Conservation (phyloP, 2,113 vertebrate genomes). For the Trematocara stigmaticum region DNA sequence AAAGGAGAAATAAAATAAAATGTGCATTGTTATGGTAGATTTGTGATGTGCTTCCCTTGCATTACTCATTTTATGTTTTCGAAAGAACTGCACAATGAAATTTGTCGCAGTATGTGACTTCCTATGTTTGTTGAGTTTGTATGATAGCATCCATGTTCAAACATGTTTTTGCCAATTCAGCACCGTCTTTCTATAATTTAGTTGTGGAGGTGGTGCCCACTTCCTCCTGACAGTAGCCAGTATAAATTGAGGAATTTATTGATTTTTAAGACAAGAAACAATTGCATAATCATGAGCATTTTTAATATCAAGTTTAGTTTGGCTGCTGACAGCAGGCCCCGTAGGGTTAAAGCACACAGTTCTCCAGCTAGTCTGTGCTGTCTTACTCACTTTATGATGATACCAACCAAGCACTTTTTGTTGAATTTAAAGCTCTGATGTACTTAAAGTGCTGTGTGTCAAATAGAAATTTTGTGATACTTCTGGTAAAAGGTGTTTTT, state of each 20-base stretch:
- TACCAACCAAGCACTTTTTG: background rate
- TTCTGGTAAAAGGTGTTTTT: background rate
- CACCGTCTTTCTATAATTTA: background rate
- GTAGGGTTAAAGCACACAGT: background rate
- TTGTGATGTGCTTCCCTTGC: background rate
- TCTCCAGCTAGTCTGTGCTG: background rate
- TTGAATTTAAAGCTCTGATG: background rate
- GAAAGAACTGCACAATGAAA: fast-evolving
- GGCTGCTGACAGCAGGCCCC: background rate
- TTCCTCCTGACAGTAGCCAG: background rate
- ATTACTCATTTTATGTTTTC: background rate
- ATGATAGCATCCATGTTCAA: background rate
- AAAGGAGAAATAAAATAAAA: too few species aligned
- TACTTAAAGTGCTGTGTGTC: background rate
- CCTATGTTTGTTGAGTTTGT: background rate
- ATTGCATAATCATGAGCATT: background rate
- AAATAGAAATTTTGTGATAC: background rate
- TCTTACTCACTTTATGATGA: background rate
- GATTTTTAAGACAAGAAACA: background rate
- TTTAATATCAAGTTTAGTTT: background rate
- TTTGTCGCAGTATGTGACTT: background rate
- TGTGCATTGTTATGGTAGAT: background rate
- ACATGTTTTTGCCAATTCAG: background rate
- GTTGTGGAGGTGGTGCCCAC: background rate
- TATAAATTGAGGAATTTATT: background rate